phyloP scores from a whole-genome alignment of 2,113 vertebrate species.

The Crotophaga sulcirostris region DNA sequence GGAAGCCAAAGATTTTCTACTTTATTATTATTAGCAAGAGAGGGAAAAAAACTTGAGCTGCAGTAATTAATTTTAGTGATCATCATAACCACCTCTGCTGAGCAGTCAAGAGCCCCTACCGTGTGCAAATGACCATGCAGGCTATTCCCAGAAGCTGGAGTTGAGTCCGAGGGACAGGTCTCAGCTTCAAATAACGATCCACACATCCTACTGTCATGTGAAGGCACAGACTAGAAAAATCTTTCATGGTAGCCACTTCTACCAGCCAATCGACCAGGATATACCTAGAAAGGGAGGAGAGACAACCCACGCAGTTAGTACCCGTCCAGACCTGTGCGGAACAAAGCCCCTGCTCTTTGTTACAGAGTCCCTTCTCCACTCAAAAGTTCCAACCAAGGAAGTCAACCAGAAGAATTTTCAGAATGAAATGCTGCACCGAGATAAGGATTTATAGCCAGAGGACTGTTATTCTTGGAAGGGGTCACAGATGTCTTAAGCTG shows the following conservation, averaged over 20 bases:
- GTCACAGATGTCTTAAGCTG: rapidly evolving
- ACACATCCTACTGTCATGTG: slow-evolving; percentile 93
- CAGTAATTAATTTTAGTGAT: background rate
- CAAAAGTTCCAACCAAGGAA: background rate
- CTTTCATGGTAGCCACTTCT: slow-evolving; percentile 97
- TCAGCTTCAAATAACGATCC: slow-evolving; percentile 88
- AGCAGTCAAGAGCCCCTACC: slow-evolving; percentile 74
- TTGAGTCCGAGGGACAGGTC: slow-evolving; percentile 84
- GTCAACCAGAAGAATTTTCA: background rate
- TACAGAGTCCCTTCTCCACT: background rate
- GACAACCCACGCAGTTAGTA: background rate
- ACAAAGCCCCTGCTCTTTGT: background rate
- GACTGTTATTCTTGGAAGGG: background rate
- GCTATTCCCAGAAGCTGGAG: slow-evolving; percentile 96
- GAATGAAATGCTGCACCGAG: background rate
- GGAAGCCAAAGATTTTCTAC: background rate
- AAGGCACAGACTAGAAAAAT: slow-evolving; percentile 91
- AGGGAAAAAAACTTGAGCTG: background rate
- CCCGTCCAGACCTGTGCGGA: background rate
- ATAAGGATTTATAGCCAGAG: background rate
- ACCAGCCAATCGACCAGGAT: slow-evolving; percentile 97
- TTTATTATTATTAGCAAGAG: background rate
- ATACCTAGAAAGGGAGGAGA: slow-evolving; percentile 77
- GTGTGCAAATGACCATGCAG: slow-evolving; percentile 98
- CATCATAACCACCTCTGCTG: background rate